These are phyloP conservation scores for Brachyopa scutellaris DNA, from an alignment of 2,888 invertebrate genomes.

Conservation along the genomic window DNA sequence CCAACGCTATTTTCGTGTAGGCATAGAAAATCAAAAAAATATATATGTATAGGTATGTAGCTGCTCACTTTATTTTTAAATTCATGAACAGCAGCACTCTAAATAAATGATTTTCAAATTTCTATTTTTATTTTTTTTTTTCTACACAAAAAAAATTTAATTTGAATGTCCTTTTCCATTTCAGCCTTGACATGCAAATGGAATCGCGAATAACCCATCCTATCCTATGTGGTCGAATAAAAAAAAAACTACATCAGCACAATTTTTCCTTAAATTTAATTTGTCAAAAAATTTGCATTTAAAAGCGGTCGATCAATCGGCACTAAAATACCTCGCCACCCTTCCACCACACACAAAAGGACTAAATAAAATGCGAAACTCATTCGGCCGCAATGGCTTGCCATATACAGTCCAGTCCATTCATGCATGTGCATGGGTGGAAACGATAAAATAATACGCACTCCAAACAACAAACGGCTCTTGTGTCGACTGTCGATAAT, in stretches of 20 bases:
- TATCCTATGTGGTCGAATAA: no score
- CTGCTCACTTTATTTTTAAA: no score
- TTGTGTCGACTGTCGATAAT: slow-evolving; percentile 57
- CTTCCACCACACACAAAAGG: background rate
- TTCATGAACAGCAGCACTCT: no score
- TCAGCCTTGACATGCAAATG: slow-evolving; percentile 16
- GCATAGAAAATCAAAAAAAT: no score
- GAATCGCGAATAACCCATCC: background rate
- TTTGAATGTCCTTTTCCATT: slow-evolving; percentile 24
- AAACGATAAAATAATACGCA: slow-evolving; percentile 69
- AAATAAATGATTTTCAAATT: slow-evolving; percentile 48
- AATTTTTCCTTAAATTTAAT: slow-evolving; percentile 65
- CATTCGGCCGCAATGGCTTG: slow-evolving; percentile 55
- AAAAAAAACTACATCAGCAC: slow-evolving; percentile 1
- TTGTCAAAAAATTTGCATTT: slow-evolving; percentile 71
- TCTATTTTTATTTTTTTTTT: slow-evolving; percentile 6
- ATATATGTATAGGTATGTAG: no score
- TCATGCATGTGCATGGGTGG: slow-evolving; percentile 52
- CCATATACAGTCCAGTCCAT: slow-evolving; percentile 47
- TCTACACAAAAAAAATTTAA: background rate
- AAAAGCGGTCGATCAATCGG: slow-evolving; percentile 62
- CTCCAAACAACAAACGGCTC: slow-evolving; percentile 57
- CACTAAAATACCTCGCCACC: no score
- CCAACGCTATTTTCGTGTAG: no score
- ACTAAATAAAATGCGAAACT: slow-evolving; percentile 49